These are phyloP conservation scores for Pteronotus mesoamericanus DNA, from an alignment of 2,797 vertebrate genomes.

Conservation along the genomic window DNA sequence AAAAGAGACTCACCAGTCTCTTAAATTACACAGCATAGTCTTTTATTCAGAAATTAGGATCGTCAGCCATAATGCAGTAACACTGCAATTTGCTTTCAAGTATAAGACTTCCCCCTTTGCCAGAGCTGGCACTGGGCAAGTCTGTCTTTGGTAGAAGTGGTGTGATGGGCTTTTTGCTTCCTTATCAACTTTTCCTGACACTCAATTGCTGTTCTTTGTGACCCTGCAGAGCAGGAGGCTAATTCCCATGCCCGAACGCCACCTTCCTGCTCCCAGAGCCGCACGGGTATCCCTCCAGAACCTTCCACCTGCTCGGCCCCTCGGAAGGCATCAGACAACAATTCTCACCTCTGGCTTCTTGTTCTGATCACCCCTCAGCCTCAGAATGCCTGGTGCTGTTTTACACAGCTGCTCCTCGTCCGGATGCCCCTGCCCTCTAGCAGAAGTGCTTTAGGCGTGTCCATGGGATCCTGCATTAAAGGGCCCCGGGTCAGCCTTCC, in stretches of 20 bases:
- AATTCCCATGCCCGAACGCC: too few relatives aligned
- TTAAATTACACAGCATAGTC: background rate
- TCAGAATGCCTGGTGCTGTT: background rate
- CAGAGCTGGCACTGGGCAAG: background rate
- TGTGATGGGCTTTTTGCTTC: background rate
- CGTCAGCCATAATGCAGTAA: background rate
- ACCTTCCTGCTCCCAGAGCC: background rate
- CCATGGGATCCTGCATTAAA: background rate
- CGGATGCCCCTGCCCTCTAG: background rate
- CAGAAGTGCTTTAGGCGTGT: background rate
- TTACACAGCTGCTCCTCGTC: background rate
- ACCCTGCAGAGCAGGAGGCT: background rate
- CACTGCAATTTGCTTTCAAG: background rate
- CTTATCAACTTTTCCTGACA: background rate
- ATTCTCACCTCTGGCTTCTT: background rate
- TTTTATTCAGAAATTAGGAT: background rate
- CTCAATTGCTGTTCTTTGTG: background rate
- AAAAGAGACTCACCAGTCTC: background rate
- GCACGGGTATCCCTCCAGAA: background rate
- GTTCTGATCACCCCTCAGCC: background rate
- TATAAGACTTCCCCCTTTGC: background rate
- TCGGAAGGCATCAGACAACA: background rate
- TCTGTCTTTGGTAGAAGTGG: background rate
- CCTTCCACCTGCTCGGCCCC: background rate
- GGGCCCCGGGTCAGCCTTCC: accelerated